Conservation (phyloP, 2,888 invertebrate genomes). For the Melangyna quadrimaculata region DNA sequence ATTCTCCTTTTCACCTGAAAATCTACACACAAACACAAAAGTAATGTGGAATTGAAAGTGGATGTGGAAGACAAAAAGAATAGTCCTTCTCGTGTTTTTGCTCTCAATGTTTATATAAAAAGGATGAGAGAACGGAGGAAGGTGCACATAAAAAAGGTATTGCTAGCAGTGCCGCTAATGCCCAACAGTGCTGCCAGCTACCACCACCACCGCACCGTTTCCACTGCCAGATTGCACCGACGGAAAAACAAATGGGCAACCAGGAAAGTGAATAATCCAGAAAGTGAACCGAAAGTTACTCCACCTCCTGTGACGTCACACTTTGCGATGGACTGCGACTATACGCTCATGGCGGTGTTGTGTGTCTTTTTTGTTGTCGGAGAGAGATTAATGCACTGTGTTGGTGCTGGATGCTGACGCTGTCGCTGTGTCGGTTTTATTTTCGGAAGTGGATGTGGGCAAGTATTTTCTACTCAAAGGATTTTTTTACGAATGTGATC, state of each 20-base stretch:
- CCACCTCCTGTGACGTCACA: constrained; percentile 45
- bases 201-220: background rate
- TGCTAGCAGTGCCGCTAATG: background rate
- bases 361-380: constrained; percentile 8
- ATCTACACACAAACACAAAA: constrained; percentile 6
- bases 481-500: constrained; percentile 62
- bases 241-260: constrained; percentile 66
- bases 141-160: constrained; percentile 26
- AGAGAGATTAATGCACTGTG: constrained; percentile 64
- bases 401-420: background rate
- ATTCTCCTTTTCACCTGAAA: constrained; percentile 67
- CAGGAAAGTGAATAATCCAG: constrained; percentile 72
- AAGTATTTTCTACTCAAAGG: constrained; percentile 58
- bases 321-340: constrained; percentile 46
- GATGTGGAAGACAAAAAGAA: constrained; percentile 54
- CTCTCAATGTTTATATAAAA: background rate
- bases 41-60: background rate
- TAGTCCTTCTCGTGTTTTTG: constrained; percentile 38
- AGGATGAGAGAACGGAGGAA: constrained; percentile 27
- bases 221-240: constrained; percentile 46
- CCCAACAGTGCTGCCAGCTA: background rate
- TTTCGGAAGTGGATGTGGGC: constrained; percentile 1
- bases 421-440: constrained; percentile 8
- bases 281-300: constrained; percentile 61
- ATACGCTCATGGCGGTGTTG: background rate